A percentile compares a stretch with the other conserved stretches of the same genome.
phyloP scores from a whole-genome alignment of 2,888 invertebrate genomes.

The Mycogona germanica region DNA sequence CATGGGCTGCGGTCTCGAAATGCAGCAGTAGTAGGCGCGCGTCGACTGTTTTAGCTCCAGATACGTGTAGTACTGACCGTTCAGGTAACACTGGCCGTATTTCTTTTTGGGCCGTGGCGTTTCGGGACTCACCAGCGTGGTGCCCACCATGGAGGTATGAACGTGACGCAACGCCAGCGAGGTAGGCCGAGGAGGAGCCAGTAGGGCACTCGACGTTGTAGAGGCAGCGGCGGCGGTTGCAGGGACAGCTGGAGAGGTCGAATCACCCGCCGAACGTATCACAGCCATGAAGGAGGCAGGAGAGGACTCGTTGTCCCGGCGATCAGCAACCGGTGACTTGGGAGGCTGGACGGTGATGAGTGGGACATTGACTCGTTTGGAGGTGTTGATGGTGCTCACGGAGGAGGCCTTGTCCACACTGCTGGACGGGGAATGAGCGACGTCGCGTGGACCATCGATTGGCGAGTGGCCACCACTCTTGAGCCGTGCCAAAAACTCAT shows the following conservation, averaged over 20 bases:
- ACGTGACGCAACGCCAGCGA: slow-evolving; percentile 68
- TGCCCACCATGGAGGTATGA: slow-evolving; percentile 18
- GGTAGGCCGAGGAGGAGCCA: slow-evolving; percentile 46
- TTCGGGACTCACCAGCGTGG: slow-evolving; percentile 66
- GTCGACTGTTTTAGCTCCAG: slow-evolving; percentile 82
- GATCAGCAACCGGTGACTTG: background rate
- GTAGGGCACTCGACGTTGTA: background rate
- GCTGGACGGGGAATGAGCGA: too few species aligned
- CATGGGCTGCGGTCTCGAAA: slow-evolving; percentile 87
- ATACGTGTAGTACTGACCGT: slow-evolving; percentile 71
- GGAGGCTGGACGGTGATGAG: background rate
- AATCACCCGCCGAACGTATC: too few species aligned
- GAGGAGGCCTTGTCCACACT: too few species aligned
- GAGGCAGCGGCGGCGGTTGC: background rate
- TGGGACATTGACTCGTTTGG: background rate
- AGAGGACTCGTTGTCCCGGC: too few species aligned
- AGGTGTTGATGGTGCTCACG: too few species aligned
- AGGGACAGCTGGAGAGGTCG: background rate
- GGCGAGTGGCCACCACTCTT: too few species aligned
- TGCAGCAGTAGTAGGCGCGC: slow-evolving; percentile 80
- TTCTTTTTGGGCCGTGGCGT: slow-evolving; percentile 81
- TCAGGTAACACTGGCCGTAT: slow-evolving; percentile 74
- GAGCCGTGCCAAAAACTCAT: too few species aligned
- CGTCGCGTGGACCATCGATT: too few species aligned
- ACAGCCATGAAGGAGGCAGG: too few species aligned